Base-by-base conservation (phyloP, 2,113 vertebrate genomes). In the Leptobrachium leishanense region DNA sequence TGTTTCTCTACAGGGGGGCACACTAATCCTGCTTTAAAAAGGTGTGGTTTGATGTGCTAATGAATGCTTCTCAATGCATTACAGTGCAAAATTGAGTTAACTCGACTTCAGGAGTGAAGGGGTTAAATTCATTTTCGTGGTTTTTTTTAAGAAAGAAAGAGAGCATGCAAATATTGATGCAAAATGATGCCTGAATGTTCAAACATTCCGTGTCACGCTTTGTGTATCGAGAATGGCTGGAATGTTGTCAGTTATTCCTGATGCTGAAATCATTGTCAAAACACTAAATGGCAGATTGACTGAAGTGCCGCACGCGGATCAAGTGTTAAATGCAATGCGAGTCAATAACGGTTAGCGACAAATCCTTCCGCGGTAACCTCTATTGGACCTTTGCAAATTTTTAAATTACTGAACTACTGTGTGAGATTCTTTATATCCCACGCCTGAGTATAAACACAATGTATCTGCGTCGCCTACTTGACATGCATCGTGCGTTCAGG, bases 211-310 rank as follows among this genome's bases (percentile, higher is more conserved):
- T 59, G 4, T 50, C 4, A 50, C 46, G 20, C 20, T 31, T 50
- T 50, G 46, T 5, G 11, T 59, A 12, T 42, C 5, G 2, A 12
- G 46, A 53, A 44, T 53, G 5, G 43, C 54, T 59, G 9, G 20
- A 43, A 73, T 12, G 39, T 43, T 62, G 39, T 59, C 15, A 73
- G n/a, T 20, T 42, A 73, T 4, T 3, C 7, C 5, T 40, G 9
- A 13, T 62, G 4, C 4, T 5, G 43, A 11, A 65, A 64, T 74
- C n/a, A 64, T 50, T 44, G 42, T 2, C n/a, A 74, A 6, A 67
- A 67, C 42, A n/a, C 43, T 44, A 74, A 46, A 74, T 31, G 55
- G 41, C 46, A 54, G 2, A 71, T 54, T 71, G 46, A 54, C 15
- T 46, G 31, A 20, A 20, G 31, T 9, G n/a, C 31, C 7, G 62